A percentile compares a stretch with the other conserved stretches of the same genome.
Evolutionary conservation across 2,888 invertebrate genomes (phyloP).

Genomic region (Xestia ashworthii): DNA sequence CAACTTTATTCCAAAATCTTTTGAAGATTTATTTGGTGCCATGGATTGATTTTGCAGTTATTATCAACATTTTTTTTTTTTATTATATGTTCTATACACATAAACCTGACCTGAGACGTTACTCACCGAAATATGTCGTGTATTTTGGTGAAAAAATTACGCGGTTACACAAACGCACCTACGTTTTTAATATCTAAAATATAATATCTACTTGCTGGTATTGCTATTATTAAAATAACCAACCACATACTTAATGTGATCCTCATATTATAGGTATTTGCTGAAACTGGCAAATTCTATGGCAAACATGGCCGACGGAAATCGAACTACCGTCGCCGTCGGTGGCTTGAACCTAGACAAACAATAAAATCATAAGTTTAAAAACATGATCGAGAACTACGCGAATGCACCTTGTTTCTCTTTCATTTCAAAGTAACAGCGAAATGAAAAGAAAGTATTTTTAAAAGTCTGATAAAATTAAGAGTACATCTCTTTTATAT

Average conservation of each 20-base stretch:
- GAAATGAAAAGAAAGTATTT: constrained; percentile 15
- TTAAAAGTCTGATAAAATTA: background rate
- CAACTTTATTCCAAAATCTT: background rate
- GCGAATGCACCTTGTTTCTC: constrained; percentile 21
- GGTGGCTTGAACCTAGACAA: background rate
- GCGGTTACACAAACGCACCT: background rate
- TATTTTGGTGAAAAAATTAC: background rate
- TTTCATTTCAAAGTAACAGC: constrained; percentile 24
- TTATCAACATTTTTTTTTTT: background rate
- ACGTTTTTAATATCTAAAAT: background rate
- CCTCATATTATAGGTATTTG: background rate
- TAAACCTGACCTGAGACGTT: background rate
- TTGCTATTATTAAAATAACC: background rate
- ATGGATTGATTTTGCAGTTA: background rate
- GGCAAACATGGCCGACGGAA: constrained; percentile 3
- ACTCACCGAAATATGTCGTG: background rate
- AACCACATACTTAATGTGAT: background rate
- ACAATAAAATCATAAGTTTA: constrained; percentile 10
- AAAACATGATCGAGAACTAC: constrained; percentile 28
- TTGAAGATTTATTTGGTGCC: background rate
- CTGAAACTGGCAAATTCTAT: background rate
- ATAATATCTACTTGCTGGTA: background rate
- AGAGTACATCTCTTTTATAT: too few relatives aligned
- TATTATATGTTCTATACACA: background rate
- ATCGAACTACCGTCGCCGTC: constrained; percentile 13